Conservation (phyloP, 2,888 invertebrate species). For the Troides oblongomaculatus region DNA sequence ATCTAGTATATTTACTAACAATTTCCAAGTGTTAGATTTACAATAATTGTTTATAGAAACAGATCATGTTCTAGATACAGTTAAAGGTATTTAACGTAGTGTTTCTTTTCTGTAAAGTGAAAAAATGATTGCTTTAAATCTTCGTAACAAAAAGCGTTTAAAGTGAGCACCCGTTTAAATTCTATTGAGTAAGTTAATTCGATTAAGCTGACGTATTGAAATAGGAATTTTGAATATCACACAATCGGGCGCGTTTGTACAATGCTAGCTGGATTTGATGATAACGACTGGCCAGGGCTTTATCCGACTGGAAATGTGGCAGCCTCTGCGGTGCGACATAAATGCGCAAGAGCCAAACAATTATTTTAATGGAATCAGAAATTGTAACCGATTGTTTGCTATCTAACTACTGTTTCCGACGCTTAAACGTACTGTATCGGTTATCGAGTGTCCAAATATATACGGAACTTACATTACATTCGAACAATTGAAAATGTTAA, state of each 20-base stretch:
- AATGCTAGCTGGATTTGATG: constrained; percentile 29
- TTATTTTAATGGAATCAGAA: constrained; percentile 30
- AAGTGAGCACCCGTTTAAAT: neutral
- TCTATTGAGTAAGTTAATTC: constrained; percentile 24
- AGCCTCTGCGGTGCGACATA: constrained; percentile 26
- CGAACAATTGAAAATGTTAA: neutral
- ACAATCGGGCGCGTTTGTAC: constrained; percentile 26
- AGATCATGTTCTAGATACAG: too few relatives aligned
- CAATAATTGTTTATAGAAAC: too few relatives aligned
- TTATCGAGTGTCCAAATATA: neutral
- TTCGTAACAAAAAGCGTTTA: neutral
- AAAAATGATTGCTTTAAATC: neutral
- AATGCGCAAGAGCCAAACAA: constrained; percentile 28
- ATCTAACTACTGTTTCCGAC: neutral
- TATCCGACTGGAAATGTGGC: constrained; percentile 30
- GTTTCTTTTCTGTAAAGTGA: neutral
- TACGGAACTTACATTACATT: neutral
- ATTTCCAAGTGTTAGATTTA: too few relatives aligned
- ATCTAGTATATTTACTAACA: too few relatives aligned
- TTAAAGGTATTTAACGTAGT: too few relatives aligned
- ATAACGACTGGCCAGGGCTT: constrained; percentile 29
- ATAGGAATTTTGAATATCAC: constrained; percentile 28
- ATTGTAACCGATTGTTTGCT: constrained; percentile 25
- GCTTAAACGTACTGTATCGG: neutral
- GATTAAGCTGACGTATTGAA: constrained; percentile 27